Evolutionary conservation across 2,888 invertebrate species (phyloP), one percentile per base, ranked within the genome.

Genomic region (Sylvicola cinctus): DNA sequence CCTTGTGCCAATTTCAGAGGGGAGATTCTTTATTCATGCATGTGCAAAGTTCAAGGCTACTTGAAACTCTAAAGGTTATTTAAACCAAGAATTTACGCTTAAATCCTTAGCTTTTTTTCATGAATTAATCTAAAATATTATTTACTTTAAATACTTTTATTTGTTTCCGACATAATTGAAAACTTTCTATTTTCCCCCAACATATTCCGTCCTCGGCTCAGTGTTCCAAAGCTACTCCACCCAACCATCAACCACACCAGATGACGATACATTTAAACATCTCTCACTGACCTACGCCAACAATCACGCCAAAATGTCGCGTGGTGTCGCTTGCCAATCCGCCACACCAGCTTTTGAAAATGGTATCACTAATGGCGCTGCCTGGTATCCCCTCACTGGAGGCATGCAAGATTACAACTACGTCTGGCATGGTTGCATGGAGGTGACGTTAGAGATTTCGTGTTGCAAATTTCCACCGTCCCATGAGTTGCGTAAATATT

Each of bases 281-380:
- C 54, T 93, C 40, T 77, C 91, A 5, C 60, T 76, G 42, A 70
- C 74, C 3, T 93, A 90, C 60, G 78, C 90, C 20, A 74, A 73
- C 43, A 81, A 81, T 53, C 90, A 93, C 56, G 76, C 74, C 25
- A 80, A 77, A 50, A 91, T 91, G 90, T 74, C 81, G 36, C 67
- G 74, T 25, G 85, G 84, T 6, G 72, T 78, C 4, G 76, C 83
- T 4, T 85, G 85, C 59, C 78, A 78, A 49, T 66, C 74, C 8
- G 74, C 77, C 7, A 66, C 68, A 31, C 74, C 73, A 5, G 68
- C 75, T 31, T 88, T 88, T 54, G 71, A 74, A 48, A 72, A 85
- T 53, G 93, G 93, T 8, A 90, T 90, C 44, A 90, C 88, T 3
- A 93, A 93, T 49, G 91, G 91, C 4, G 91, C 91, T 1, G 81